These are phyloP conservation scores for Phthorimaea operculella DNA, from an alignment of 1,140 invertebrate species.

Conservation along the genomic window DNA sequence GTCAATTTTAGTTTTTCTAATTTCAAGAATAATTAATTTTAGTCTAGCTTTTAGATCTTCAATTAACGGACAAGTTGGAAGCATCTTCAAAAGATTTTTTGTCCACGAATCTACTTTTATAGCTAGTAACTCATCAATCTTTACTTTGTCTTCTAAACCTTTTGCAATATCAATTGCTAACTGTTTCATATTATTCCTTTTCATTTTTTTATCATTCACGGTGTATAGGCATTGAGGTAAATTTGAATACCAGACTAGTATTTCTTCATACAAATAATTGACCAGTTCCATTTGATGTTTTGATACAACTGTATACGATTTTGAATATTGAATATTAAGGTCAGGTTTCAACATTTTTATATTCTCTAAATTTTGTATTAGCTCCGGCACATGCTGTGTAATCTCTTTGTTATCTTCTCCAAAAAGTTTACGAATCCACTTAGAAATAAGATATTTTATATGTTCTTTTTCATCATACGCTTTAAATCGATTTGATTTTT, in stretches of 20 bases:
- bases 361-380: neutral
- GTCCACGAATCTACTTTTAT: neutral
- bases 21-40: neutral
- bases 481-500: neutral
- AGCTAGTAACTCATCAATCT: neutral
- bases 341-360: neutral
- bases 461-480: neutral
- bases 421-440: neutral
- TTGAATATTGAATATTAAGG: neutral
- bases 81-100: neutral
- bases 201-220: neutral
- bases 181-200: neutral
- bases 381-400: neutral
- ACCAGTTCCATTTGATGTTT: neutral
- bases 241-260: neutral
- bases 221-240: neutral
- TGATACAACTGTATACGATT: neutral
- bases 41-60: neutral
- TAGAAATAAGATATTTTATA: neutral
- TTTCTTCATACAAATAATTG: neutral
- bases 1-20: neutral
- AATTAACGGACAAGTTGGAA: neutral
- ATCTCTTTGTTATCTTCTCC: neutral
- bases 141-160: neutral
- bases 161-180: neutral